Evolutionary conservation across 2,888 invertebrate species (phyloP), one percentile per base, ranked within the genome.

Genomic region (Amphipoea lucens): DNA sequence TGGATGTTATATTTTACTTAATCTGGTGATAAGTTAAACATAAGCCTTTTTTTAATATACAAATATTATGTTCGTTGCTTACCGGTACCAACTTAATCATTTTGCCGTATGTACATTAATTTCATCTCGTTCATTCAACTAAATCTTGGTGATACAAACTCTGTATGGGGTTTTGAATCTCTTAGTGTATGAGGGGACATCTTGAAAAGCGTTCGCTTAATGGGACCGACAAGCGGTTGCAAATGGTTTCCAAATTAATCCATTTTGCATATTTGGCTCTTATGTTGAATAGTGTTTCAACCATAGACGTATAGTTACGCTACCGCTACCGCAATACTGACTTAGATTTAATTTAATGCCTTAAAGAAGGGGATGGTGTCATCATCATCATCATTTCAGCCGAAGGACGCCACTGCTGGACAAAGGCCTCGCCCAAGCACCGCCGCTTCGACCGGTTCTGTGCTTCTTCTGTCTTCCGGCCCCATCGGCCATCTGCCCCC

Each of bases 161-260:
- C 9, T 74, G 57, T 60, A 36, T n/a, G 14, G 54, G 14, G 36
- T 36, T 54, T 68, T 20, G 42, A 60, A 73, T 78, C 7, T 57
- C 36, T 36, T 51, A 40, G 12, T 74, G 0, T 70, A 20, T 17
- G 23, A 51, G 17, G 4, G n/a, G 48, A n/a, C 23, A 20, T 70
- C 45, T 67, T 83, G 36, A 69, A 83, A 67, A 23, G 73, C 29
- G 3, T 69, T 48, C 36, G 20, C 17, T 69, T n/a, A 54, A 70
- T 78, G 29, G 69, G 36, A 42, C 72, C 48, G 11, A 57, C 23
- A 72, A 73, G 62, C n/a, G 45, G 29, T 76, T 57, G 40, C 6
- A 67, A 77, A 83, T 72, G 68, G 36, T 63, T 72, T 36, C 12
- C 48, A 83, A 78, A 77, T 68, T 77, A 77, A 78, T 71, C 48